Evolutionary conservation across 2,113 vertebrate species (phyloP).

Genomic region (Geococcyx californianus): DNA sequence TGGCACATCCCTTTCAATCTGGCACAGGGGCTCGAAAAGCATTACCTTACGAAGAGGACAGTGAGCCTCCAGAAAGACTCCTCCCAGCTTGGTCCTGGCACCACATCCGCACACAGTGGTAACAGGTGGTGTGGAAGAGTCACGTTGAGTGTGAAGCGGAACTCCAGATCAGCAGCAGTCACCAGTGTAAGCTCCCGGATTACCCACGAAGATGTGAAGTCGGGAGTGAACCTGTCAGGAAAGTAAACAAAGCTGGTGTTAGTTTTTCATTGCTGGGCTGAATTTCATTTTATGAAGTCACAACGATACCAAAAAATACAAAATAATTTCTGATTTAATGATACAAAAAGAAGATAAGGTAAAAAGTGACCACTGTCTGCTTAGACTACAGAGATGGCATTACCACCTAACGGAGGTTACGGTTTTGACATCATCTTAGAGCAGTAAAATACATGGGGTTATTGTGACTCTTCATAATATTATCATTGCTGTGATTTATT

Average conservation of each 20-base stretch:
- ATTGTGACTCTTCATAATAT: neutral
- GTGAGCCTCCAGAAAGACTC: constrained; percentile 94
- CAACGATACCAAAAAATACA: neutral
- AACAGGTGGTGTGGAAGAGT: constrained; percentile 96
- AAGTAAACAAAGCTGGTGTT: neutral
- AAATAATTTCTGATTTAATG: neutral
- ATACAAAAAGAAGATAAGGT: neutral
- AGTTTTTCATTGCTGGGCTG: neutral
- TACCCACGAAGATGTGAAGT: constrained; percentile 98
- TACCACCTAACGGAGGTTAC: neutral
- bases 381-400: neutral
- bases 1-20: neutral
- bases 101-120: constrained; percentile 92
- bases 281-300: neutral
- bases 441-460: neutral
- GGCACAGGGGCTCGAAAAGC: neutral
- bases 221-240: constrained; percentile 90
- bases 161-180: constrained; percentile 85
- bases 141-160: constrained; percentile 93
- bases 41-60: constrained; percentile 91
- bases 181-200: constrained; percentile 92
- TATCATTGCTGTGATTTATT: neutral
- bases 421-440: neutral
- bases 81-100: constrained; percentile 97
- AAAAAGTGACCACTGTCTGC: neutral